Evolutionary conservation across 1,140 invertebrate species (phyloP), one percentile per base, ranked within the genome.

Genomic region (Sarcophaga bullata): DNA sequence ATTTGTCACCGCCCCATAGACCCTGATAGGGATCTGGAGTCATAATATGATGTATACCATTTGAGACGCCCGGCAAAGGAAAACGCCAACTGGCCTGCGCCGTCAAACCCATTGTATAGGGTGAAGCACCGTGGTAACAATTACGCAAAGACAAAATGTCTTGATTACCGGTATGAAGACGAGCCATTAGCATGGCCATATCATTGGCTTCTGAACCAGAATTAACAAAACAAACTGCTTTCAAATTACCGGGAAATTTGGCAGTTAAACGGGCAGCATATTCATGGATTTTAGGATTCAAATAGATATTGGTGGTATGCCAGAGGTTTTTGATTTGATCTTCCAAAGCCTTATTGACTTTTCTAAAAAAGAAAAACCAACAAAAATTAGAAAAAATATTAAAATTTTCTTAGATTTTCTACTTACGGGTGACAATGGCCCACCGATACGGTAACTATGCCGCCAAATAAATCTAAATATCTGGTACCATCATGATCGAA

Each of bases 201-300:
- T 99, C 98, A 90, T 99, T 99, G 0, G 98, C 98, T 92, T 99
- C 98, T 8, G 97, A 98, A 0, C 98, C 98, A 88, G 97, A 98
- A 88, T 99, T 99, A 0, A 97, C 95, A 86, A 99, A 94, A 90
- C 98, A 98, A 19, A 97, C 95, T 15, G 96, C 96, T 90, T 97
- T 97, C 8, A 98, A 91, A 86, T 97, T 92, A 2, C 93, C 94
- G 0, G 98, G 97, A 73, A 99, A 91, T 90, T 95, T 98, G 2
- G 91, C 88, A 0, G 93, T 93, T 73, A 99, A 91, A 88, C 95
- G 94, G 86, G 96, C 93, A 0, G 95, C 94, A 91, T 98, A 99
- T 91, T 98, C 96, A 87, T 98, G 96, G 81, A 99, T 93, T 87
- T 94, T 95, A 0, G 97, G 95, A 89, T 98, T 95, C 85, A 96